Evolutionary conservation across 2,113 vertebrate genomes (phyloP).

Genomic region (Elanoides forficatus): DNA sequence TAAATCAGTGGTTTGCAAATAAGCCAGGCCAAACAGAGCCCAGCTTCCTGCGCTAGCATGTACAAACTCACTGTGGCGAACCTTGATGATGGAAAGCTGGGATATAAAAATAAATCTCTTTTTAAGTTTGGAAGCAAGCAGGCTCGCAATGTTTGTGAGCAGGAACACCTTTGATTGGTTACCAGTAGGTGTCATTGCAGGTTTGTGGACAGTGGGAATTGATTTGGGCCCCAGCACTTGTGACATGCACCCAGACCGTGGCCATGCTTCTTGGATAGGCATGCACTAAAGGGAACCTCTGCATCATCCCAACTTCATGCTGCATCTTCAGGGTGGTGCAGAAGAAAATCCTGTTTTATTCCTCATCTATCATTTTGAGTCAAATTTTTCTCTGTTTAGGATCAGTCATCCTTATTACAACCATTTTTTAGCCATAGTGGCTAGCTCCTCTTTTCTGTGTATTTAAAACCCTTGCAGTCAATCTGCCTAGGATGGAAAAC

Average conservation of each 20-base stretch:
- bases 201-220: neutral
- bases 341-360: neutral
- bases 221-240: neutral
- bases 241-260: neutral
- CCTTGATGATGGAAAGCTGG: neutral
- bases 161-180: neutral
- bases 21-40: neutral
- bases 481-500: neutral
- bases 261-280: neutral
- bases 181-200: conserved; percentile 60
- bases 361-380: neutral
- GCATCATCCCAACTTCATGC: neutral
- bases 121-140: accelerated
- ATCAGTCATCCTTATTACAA: neutral
- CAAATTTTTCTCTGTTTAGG: neutral
- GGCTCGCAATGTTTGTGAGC: neutral
- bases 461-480: neutral
- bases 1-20: neutral
- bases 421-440: neutral
- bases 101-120: neutral
- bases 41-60: neutral
- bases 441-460: neutral
- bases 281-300: neutral
- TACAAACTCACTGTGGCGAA: neutral
- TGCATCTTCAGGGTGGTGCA: neutral